phyloP scores from a whole-genome alignment of 2,797 vertebrate genomes.

The Hydrocynus forskahlii region DNA sequence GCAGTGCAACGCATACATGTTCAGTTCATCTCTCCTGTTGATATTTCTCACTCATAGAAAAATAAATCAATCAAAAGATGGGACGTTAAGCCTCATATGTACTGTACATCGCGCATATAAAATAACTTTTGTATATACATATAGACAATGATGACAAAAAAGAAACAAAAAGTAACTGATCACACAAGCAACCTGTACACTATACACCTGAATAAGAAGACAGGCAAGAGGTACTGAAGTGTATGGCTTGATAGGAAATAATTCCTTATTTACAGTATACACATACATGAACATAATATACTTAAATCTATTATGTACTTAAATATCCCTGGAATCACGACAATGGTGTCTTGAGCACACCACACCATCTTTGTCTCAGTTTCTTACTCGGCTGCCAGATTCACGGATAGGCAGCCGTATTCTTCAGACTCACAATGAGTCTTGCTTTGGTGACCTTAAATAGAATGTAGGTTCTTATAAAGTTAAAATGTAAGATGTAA shows the following conservation, averaged over 20 bases:
- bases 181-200: slow-evolving; percentile 79
- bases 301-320: slow-evolving; percentile 73
- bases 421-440: slow-evolving; percentile 63
- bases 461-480: slow-evolving; percentile 57
- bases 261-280: slow-evolving; percentile 71
- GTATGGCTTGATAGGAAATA: slow-evolving; percentile 85
- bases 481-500: slow-evolving; percentile 31
- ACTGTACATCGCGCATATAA: slow-evolving; percentile 83
- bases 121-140: slow-evolving; percentile 83
- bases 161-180: slow-evolving; percentile 48
- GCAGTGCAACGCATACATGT: slow-evolving; percentile 79
- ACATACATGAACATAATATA: slow-evolving; percentile 75
- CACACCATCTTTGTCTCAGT: slow-evolving; percentile 58
- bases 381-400: slow-evolving; percentile 70
- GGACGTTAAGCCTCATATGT: slow-evolving; percentile 79
- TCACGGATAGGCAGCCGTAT: slow-evolving; percentile 62
- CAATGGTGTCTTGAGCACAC: slow-evolving; percentile 60
- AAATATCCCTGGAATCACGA: slow-evolving; percentile 81
- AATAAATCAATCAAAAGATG: slow-evolving; percentile 84
- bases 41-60: slow-evolving; percentile 82
- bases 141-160: slow-evolving; percentile 76
- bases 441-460: slow-evolving; percentile 66
- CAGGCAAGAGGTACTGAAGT: slow-evolving; percentile 86
- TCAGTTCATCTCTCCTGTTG: slow-evolving; percentile 73
- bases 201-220: slow-evolving; percentile 82